phyloP scores from a whole-genome alignment of 2,113 vertebrate species.

The Varanus salvator region DNA sequence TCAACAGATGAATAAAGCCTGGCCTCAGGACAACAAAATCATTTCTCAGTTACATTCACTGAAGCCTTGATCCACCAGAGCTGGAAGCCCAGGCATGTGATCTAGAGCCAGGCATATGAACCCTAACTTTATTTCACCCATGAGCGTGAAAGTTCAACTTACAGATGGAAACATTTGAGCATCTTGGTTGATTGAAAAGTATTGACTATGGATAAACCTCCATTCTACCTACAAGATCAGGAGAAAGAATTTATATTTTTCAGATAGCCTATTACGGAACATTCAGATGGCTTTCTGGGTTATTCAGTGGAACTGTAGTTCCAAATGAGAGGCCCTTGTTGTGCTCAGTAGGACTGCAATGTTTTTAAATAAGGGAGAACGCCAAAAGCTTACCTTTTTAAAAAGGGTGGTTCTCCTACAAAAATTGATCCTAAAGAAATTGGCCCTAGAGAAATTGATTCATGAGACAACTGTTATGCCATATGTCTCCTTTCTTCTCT shows the following conservation, averaged over 20 bases:
- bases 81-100: neutral
- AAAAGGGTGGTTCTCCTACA: neutral
- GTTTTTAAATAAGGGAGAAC: neutral
- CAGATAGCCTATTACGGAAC: neutral
- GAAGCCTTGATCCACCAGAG: neutral
- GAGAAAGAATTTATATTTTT: too few relatives aligned
- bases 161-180: neutral
- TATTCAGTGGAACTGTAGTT: neutral
- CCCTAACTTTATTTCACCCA: slow-evolving; percentile 18
- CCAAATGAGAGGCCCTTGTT: neutral
- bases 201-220: neutral
- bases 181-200: neutral
- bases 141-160: neutral
- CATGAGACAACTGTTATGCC: neutral
- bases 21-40: neutral
- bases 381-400: neutral
- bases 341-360: neutral
- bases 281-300: neutral
- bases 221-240: too few relatives aligned
- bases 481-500: neutral
- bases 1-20: neutral
- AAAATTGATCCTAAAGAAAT: too few relatives aligned
- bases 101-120: neutral
- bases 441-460: neutral
- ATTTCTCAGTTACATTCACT: neutral